These are phyloP conservation scores for Ormia ochracea DNA, from an alignment of 2,888 invertebrate genomes.

Conservation along the genomic window DNA sequence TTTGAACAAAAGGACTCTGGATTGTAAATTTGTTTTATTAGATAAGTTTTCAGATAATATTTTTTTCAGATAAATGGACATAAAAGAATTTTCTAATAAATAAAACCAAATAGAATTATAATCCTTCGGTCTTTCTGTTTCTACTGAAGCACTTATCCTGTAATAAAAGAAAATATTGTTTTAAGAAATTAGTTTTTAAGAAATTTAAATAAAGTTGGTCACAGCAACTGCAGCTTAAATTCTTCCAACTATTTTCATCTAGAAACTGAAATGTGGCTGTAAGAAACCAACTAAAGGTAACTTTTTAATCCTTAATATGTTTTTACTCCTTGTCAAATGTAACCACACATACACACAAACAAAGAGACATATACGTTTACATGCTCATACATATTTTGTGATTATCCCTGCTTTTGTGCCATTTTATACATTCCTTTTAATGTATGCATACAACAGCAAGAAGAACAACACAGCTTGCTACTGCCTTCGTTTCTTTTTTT, in stretches of 20 bases:
- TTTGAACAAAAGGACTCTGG: too few species aligned
- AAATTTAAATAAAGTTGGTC: neutral
- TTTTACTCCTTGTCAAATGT: neutral
- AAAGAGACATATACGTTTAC: too few species aligned
- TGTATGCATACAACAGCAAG: neutral
- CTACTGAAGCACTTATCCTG: too few species aligned
- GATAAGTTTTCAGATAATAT: too few species aligned
- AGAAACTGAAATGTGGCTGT: conserved; percentile 5
- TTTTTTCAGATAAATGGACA: too few species aligned
- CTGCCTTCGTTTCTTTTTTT: neutral
- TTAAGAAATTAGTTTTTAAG: too few species aligned
- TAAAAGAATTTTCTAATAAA: too few species aligned
- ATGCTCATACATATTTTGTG: neutral
- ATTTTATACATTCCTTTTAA: conserved; percentile 2
- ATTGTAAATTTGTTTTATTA: too few species aligned
- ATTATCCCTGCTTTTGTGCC: conserved; percentile 27
- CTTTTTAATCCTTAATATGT: conserved; percentile 48
- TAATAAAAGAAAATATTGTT: too few species aligned
- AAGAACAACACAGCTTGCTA: conserved; percentile 17
- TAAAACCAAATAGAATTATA: too few species aligned
- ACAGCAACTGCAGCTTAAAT: neutral
- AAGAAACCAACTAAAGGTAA: conserved; percentile 21
- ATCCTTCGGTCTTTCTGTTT: too few species aligned
- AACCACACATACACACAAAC: neutral
- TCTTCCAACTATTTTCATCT: neutral